Conservation (phyloP, 1,140 invertebrate species). For the Listronotus oregonensis region DNA sequence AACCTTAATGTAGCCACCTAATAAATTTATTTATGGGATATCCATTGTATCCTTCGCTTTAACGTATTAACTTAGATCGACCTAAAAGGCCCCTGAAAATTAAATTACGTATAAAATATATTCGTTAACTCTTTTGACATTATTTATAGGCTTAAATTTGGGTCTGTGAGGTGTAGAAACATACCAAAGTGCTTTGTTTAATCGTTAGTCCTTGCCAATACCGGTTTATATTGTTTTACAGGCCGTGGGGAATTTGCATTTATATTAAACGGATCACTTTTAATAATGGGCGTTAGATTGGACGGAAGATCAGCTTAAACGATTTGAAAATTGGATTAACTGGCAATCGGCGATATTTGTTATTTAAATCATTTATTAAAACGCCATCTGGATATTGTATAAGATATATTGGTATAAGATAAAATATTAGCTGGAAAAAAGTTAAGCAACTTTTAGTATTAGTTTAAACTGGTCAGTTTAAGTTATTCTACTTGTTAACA, state of each 20-base stretch:
- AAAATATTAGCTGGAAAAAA: too few relatives aligned
- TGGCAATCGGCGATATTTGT: constrained; percentile 22
- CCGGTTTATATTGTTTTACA: constrained; percentile 30
- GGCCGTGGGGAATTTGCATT: constrained; percentile 30
- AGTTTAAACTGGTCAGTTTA: too few relatives aligned
- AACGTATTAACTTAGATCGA: constrained; percentile 20
- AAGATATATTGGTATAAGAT: too few relatives aligned
- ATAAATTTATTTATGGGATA: constrained; percentile 28
- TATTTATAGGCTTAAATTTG: constrained; percentile 9
- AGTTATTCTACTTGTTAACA: too few relatives aligned
- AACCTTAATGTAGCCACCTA: constrained; percentile 31
- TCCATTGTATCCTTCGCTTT: constrained; percentile 16
- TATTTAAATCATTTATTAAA: constrained; percentile 15
- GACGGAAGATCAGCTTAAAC: constrained; percentile 33
- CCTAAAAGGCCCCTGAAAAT: constrained; percentile 13
- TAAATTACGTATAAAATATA: constrained; percentile 31
- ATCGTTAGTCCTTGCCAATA: constrained; percentile 25
- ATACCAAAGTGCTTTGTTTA: constrained; percentile 35
- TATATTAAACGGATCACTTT: constrained; percentile 36
- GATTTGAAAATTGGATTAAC: constrained; percentile 21
- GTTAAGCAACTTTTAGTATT: too few relatives aligned
- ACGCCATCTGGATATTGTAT: too few relatives aligned
- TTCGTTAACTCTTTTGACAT: constrained; percentile 21
- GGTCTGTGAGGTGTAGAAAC: constrained; percentile 19
- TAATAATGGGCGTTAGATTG: constrained; percentile 34